Conservation (phyloP, 2,113 vertebrate genomes). For the Silurus asotus region DNA sequence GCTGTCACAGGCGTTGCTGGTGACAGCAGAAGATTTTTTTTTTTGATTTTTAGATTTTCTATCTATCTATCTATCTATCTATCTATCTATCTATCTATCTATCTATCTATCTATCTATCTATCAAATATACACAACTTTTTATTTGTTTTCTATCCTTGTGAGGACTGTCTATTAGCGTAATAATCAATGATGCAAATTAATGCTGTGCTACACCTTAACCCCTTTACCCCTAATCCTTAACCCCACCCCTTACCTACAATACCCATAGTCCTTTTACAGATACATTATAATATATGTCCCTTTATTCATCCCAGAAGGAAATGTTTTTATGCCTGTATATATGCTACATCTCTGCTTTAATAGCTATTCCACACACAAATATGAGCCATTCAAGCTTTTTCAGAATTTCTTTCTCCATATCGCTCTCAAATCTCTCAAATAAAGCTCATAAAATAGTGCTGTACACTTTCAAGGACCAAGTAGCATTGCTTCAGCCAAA, state of each 20-base stretch:
- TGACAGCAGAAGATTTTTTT: not conserved
- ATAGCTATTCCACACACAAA: not conserved
- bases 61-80: too few species aligned
- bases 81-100: too few species aligned
- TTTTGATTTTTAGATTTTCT: too few species aligned
- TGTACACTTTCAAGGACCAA: not conserved
- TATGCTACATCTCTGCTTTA: not conserved
- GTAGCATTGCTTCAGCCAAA: not conserved
- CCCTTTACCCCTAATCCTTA: too few species aligned
- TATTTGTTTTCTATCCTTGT: not conserved
- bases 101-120: too few species aligned
- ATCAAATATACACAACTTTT: not conserved
- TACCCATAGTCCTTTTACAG: too few species aligned
- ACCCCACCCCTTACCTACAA: not conserved
- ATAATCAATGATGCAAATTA: not conserved
- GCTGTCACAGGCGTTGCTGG: not conserved
- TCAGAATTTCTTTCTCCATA: not conserved
- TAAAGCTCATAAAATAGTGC: not conserved
- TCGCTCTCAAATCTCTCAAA: conserved; percentile 9
- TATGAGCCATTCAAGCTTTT: not conserved
- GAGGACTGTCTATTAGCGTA: not conserved
- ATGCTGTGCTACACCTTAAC: not conserved
- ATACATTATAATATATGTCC: too few species aligned
- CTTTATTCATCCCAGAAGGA: too few species aligned
- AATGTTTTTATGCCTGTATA: not conserved